Base-by-base conservation (phyloP, 1,140 invertebrate species). In the Drosophila bipectinata region DNA sequence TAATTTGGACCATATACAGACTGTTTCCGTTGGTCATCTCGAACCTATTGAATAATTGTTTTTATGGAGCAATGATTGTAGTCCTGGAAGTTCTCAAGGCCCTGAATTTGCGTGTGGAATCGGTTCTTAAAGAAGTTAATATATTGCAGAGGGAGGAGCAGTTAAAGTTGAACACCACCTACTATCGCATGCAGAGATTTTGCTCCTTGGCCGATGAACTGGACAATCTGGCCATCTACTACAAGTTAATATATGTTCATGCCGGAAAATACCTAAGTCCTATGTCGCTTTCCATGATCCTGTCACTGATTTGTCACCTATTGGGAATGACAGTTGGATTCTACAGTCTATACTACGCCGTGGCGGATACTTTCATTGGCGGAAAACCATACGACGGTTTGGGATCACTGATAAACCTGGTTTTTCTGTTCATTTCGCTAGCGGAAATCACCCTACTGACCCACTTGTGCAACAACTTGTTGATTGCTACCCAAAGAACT, bases 251-350 rank as follows among this genome's bases (percentile, higher is more conserved):
- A 1, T 90, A 75, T 26, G 7, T 30, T 0, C 53, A 89, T 12
- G 52, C 63, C 7, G 74, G 52, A 12, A 39, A 69, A 18, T 90
- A 89, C 63, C 51, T 85, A 54, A 67, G 60, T 0, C 57, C 84
- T 1, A 67, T 79, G 77, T 28, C 90, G 0, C 53, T 75, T 6
- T 87, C 90, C 2, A 72, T 90, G 28, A 55, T 91, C 1, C 55
- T 78, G 3, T 90, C 90, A 6, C 52, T 91, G 15, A 55, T 90
- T 48, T 91, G 90, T 1, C 77, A 91, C 78, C 53, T 91, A 1
- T 53, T 91, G 1, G 87, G 90, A 5, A 91, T 91, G 4, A 91
- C 90, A 4, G 79, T 84, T 1, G 87, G 87, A 4, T 66, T 75
- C 9, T 91, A 79, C 54, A 68, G 69, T 21, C 72, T 83, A 28